Evolutionary conservation across 2,113 vertebrate species (phyloP).

Genomic region (Xenopus borealis): DNA sequence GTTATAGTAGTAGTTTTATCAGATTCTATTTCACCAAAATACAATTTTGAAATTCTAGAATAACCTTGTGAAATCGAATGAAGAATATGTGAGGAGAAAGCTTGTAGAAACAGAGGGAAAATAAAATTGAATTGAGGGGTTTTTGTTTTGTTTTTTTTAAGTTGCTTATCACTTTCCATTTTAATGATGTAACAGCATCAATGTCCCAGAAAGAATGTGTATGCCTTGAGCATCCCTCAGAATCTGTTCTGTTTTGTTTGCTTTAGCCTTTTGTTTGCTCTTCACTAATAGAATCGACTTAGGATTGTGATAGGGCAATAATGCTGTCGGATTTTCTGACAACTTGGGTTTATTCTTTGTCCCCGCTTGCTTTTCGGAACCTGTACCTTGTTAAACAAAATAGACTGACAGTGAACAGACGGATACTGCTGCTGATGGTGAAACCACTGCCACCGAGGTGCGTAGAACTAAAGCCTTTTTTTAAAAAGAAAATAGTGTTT

Average conservation of each 20-base stretch:
- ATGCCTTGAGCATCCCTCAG: slow-evolving; percentile 68
- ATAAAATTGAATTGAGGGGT: slow-evolving; percentile 14
- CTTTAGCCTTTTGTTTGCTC: slow-evolving; percentile 60
- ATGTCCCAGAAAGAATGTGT: slow-evolving; percentile 46
- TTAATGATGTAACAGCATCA: not conserved
- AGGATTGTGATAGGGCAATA: slow-evolving; percentile 13
- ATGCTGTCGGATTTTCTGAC: slow-evolving; percentile 56
- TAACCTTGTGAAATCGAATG: slow-evolving; percentile 20
- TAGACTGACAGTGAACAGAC: slow-evolving; percentile 96
- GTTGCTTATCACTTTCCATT: not conserved
- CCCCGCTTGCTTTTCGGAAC: slow-evolving; percentile 73
- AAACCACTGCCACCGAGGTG: slow-evolving; percentile 93
- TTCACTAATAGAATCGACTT: slow-evolving; percentile 45
- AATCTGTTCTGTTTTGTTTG: slow-evolving; percentile 68
- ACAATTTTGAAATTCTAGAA: not conserved
- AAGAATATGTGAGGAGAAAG: slow-evolving; percentile 10
- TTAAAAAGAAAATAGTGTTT: not conserved
- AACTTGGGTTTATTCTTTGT: slow-evolving; percentile 75
- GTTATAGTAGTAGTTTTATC: slow-evolving; percentile 54
- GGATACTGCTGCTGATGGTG: slow-evolving; percentile 87
- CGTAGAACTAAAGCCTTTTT: slow-evolving; percentile 55
- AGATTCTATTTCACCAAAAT: slow-evolving; percentile 38
- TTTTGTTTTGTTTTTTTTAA: too few species aligned
- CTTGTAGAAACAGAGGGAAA: not conserved
- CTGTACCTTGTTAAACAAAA: slow-evolving; percentile 61